Evolutionary conservation across 2,797 vertebrate species (phyloP).

Genomic region (Microctenopoma steveboyesi): DNA sequence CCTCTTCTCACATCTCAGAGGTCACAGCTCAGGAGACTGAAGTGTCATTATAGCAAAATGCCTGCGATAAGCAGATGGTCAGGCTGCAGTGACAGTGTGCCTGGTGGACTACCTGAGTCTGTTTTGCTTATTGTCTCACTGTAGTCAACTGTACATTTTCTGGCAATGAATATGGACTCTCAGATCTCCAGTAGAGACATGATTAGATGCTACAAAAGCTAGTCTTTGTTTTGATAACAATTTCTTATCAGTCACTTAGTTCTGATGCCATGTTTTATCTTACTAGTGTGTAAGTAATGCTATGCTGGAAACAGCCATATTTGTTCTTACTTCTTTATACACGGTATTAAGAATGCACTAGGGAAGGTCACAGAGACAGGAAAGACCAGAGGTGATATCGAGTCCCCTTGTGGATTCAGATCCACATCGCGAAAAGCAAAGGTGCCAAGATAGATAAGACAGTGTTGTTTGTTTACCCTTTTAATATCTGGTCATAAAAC

Average conservation of each 20-base stretch:
- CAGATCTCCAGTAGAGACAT: too few relatives aligned
- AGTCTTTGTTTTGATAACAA: background rate
- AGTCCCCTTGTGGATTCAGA: background rate
- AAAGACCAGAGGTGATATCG: background rate
- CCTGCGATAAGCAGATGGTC: constrained; percentile 61
- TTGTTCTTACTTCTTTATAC: too few relatives aligned
- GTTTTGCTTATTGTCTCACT: constrained; percentile 26
- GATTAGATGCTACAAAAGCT: background rate
- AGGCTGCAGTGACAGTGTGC: constrained; percentile 23
- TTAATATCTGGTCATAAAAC: too few relatives aligned
- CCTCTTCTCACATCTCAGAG: constrained; percentile 56
- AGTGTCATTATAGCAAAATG: constrained; percentile 55
- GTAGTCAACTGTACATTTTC: background rate
- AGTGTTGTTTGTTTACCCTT: background rate
- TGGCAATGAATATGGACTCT: background rate
- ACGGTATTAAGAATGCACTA: background rate
- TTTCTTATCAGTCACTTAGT: too few relatives aligned
- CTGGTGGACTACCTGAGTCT: constrained; percentile 22
- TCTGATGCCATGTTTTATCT: background rate
- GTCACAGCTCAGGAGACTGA: constrained; percentile 52
- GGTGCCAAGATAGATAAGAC: background rate
- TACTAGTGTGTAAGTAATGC: background rate
- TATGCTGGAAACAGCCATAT: too few relatives aligned
- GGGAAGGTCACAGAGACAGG: background rate
- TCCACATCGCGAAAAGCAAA: too few relatives aligned